Evolutionary conservation across 92 coral and sea anemone genomes (phyloP).

Genomic region (Micromussa lordhowensis): DNA sequence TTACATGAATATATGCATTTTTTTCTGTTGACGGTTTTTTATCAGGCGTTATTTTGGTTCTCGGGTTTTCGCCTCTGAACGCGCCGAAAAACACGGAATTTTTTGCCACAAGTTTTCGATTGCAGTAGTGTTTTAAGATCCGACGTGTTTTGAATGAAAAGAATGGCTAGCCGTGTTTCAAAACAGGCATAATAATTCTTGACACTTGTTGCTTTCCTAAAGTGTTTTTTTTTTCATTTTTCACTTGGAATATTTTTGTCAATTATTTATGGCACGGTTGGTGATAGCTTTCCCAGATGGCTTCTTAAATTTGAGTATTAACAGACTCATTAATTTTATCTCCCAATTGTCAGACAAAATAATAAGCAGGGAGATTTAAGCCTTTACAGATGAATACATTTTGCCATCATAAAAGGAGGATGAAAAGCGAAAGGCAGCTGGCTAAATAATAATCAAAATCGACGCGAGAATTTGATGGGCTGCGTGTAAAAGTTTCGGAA

Average conservation of each 20-base stretch:
- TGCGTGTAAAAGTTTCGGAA: constrained; percentile 30
- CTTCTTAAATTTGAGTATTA: constrained; percentile 14
- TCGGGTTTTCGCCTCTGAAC: neutral
- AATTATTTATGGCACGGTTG: constrained; percentile 33
- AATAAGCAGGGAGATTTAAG: constrained; percentile 15
- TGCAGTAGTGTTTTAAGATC: neutral
- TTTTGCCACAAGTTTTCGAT: no score
- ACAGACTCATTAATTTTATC: constrained; percentile 36
- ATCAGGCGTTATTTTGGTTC: neutral
- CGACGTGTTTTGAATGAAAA: neutral
- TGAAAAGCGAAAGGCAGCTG: constrained; percentile 36
- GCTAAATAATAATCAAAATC: constrained; percentile 24
- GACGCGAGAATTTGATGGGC: constrained; percentile 13
- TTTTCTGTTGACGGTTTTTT: constrained; percentile 10
- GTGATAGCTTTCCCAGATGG: constrained; percentile 27
- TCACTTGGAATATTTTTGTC: constrained; percentile 7
- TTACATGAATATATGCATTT: constrained; percentile 40
- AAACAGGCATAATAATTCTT: neutral
- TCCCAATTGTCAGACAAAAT: constrained; percentile 34
- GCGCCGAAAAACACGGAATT: neutral
- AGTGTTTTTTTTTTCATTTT: neutral
- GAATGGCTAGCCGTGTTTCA: neutral
- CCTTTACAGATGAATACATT: constrained; percentile 21
- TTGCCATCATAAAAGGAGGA: neutral
- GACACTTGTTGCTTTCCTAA: constrained; percentile 43